Evolutionary conservation across 2,113 vertebrate species (phyloP).

Genomic region (Ictidomys tridecemlineatus): DNA sequence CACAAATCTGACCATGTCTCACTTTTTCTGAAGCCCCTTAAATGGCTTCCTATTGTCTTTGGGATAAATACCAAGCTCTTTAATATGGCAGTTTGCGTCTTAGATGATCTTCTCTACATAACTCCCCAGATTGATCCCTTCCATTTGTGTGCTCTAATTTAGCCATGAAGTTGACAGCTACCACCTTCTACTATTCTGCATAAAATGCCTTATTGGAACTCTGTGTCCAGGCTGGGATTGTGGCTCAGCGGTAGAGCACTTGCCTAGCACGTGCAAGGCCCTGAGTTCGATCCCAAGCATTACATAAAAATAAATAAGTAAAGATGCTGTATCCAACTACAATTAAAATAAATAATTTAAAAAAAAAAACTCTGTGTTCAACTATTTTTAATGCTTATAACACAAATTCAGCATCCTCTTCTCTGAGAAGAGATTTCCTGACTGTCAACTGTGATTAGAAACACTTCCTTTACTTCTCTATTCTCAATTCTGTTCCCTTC

Average conservation of each 20-base stretch:
- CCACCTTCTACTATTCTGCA: background rate
- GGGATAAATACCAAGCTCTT: background rate
- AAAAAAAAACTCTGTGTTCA: background rate
- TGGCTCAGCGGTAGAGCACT: too few species aligned
- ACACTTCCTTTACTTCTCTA: background rate
- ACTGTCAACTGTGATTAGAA: background rate
- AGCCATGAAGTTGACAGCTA: background rate
- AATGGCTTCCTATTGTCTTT: conserved; percentile 22
- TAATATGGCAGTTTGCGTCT: background rate
- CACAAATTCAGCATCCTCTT: background rate
- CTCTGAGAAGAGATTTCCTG: background rate
- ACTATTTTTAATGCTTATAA: background rate
- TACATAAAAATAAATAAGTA: too few species aligned
- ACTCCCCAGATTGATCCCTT: background rate
- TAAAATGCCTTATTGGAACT: conserved; percentile 21
- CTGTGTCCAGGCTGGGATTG: background rate
- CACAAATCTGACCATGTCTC: background rate
- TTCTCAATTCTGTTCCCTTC: background rate
- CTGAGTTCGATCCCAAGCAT: too few species aligned
- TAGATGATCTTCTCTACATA: background rate
- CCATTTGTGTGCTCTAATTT: background rate
- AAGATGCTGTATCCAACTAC: too few species aligned
- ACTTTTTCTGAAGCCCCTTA: background rate
- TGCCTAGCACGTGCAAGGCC: too few species aligned
- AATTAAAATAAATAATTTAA: too few species aligned